These are phyloP conservation scores for Bombus impatiens DNA, from an alignment of 1,140 invertebrate species.

Conservation along the genomic window DNA sequence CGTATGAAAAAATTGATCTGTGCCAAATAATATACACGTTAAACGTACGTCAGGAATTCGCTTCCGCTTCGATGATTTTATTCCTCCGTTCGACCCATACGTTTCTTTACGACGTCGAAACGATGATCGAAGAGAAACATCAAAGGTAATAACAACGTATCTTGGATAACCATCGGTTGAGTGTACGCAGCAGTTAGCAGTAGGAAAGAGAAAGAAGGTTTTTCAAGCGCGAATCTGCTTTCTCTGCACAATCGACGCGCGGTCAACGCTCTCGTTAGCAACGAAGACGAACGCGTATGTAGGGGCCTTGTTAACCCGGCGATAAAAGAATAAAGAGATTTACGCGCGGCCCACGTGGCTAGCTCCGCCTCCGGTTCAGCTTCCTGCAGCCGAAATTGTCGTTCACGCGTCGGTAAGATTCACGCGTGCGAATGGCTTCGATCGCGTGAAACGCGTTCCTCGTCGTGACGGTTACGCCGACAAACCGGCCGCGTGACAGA, in stretches of 20 bases:
- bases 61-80: background rate
- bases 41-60: background rate
- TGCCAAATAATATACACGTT: background rate
- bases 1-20: background rate
- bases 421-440: background rate
- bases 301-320: constrained; percentile 5
- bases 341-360: constrained; percentile 26
- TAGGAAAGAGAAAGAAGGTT: constrained; percentile 44
- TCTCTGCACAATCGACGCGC: constrained; percentile 34
- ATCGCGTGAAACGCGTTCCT: background rate
- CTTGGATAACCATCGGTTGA: constrained; percentile 39
- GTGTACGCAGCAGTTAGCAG: background rate
- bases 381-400: background rate
- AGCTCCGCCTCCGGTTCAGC: background rate
- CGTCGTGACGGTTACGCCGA: too few relatives aligned
- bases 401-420: background rate
- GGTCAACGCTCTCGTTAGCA: constrained; percentile 24
- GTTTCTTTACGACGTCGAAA: constrained; percentile 27
- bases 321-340: constrained; percentile 29
- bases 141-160: too few relatives aligned
- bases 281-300: background rate
- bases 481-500: background rate
- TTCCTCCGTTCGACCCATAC: background rate
- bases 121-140: constrained; percentile 32
- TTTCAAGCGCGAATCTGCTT: constrained; percentile 60